Evolutionary conservation across 2,888 invertebrate genomes (phyloP), one percentile per base, ranked within the genome.

Genomic region (Oxytorus armatus): DNA sequence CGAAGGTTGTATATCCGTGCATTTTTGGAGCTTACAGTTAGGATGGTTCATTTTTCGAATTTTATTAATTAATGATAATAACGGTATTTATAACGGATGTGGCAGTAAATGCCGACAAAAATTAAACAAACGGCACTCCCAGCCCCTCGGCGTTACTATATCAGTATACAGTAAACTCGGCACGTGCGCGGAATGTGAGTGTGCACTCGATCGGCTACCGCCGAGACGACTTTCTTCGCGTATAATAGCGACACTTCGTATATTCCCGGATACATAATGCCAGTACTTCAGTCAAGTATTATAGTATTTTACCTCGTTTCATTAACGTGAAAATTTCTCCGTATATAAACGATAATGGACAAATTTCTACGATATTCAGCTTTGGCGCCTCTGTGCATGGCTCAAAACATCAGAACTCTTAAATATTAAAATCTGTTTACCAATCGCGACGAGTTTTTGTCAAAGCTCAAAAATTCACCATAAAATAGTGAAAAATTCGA

Each of bases 181-280:
- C 77, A 77, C 77, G 77, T 80, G 76, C 63, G 61, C 55, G 68
- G 73, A 80, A 73, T 80, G 72, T 16, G 72, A 80, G 72, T 80
- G 68, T 55, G 68, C 55, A 68, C 68, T 73, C 76, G 76, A 70
- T 68, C 72, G 69, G 61, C 68, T 47, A 33, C 49, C 55, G 61
- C 63, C 77, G 77, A 55, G 68, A 69, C 80, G 80, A 77, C 80
- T 80, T 80, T 80, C 80, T 80, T 80, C 65, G 76, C 59, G 55
- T 23, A 47, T 44, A 42, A 44, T 18, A 55, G 59, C 11, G 1
- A 66, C n/a, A 51, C 42, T 42, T n/a, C 18, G 49, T 42, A 1
- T 53, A 14, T 55, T 53, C 39, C 61, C 61, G 72, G 72, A 72
- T 63, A 61, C 65, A 59, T 68, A 79, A 76, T 23, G 55, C 51